Percentiles rank a stretch among this genome's conserved stretches.
Evolutionary conservation across 2,797 vertebrate species (phyloP).

Genomic region (Numenius phaeopus): DNA sequence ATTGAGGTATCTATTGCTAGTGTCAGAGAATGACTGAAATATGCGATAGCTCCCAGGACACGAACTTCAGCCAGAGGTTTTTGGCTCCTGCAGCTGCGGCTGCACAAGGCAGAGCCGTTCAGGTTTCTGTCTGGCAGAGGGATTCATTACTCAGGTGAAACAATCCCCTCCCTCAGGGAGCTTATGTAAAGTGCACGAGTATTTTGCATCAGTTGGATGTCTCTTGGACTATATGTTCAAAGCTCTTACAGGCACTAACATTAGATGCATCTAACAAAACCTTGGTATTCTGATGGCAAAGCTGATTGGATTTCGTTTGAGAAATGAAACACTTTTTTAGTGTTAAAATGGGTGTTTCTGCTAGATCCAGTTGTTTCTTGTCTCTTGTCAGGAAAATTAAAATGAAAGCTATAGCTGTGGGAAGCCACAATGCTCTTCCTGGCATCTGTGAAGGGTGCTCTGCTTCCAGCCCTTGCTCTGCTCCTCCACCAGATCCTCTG

Average conservation of each 20-base stretch:
- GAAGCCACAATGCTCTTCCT: background rate
- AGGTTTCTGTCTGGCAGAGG: background rate
- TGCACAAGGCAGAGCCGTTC: background rate
- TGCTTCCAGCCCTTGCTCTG: background rate
- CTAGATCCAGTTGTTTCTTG: background rate
- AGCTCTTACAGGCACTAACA: background rate
- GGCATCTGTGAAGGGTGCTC: background rate
- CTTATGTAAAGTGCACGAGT: background rate
- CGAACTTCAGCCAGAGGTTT: background rate
- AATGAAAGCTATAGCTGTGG: background rate
- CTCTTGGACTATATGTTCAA: background rate
- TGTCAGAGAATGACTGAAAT: background rate
- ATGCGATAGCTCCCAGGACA: background rate
- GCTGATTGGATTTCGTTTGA: background rate
- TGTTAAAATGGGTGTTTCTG: background rate
- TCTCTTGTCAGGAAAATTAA: background rate
- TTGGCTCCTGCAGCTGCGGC: background rate
- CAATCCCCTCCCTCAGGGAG: background rate
- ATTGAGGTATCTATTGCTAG: rapidly evolving
- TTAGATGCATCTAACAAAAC: background rate
- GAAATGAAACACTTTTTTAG: background rate
- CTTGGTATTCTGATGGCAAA: background rate
- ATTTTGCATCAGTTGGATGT: background rate
- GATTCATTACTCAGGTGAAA: background rate
- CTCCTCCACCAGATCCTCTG: background rate